Base-by-base conservation (phyloP, 2,888 invertebrate genomes). In the Limulus polyphemus region DNA sequence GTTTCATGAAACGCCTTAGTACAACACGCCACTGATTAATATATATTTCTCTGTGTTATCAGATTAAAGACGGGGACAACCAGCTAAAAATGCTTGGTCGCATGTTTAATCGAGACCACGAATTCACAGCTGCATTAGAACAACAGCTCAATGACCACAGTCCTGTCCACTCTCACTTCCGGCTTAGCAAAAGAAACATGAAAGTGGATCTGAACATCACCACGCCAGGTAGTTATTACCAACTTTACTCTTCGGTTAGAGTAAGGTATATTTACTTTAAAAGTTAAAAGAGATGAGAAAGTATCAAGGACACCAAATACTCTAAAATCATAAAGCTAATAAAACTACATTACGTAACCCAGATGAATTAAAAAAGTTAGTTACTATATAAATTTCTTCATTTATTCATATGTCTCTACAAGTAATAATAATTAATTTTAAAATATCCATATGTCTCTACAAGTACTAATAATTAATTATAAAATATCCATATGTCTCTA, bases 21-120 rank as follows among this genome's bases (percentile, higher is more conserved):
- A 2, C 3, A 32, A 32, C 32, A 32, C 32, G 3, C 32, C 7
- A 32, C 32, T 32, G 32, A 32, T 5, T 7, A 32, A 3, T 32
- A 5, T 3, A 32, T 32, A 32, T 32, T 32, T 32, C 32, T 32
- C 5, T 32, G 32, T 16, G 11, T 46, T 16, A 48, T 1, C 13
- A 64, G 62, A 54, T 60, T 32, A 62, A 58, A 51, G 56, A 60
- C 11, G 55, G 58, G 11, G 47, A 49, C 9, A 55, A 65, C 10
- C 57, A 58, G 12, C 52, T 58, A 54, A 55, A 17, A 11, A 11
- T 62, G 3, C 4, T 47, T 1, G 64, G 64, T 11, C 17, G 62
- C 47, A 50, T 65, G 17, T 50, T 32, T 7, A 57, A 60, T 14
- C 49, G 60, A 56, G 59, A 60, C 56, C 58, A 60, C 9, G 64